Evolutionary conservation across 2,113 vertebrate genomes (phyloP).

Genomic region (Carassius carassius): DNA sequence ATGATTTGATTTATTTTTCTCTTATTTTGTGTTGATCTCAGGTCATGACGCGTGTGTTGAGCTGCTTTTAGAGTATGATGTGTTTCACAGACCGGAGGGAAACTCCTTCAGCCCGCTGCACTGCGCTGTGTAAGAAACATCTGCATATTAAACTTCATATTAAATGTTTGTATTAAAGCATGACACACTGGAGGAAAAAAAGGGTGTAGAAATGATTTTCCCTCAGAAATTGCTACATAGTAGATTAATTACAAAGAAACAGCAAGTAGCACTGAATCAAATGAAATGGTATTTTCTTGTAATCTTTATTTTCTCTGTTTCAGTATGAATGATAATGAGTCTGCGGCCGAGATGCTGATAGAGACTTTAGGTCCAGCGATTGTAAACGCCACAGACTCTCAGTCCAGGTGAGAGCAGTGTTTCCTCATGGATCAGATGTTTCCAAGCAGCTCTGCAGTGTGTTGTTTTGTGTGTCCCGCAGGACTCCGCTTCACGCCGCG

Average conservation of each 20-base stretch:
- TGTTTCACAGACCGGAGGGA: conserved; percentile 93
- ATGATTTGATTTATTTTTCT: too few species aligned
- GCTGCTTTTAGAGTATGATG: conserved; percentile 91
- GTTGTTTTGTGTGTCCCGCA: conserved; percentile 55
- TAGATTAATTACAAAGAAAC: too few species aligned
- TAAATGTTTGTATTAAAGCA: not conserved
- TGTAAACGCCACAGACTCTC: conserved; percentile 90
- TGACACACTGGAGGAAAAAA: not conserved
- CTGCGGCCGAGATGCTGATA: conserved; percentile 96
- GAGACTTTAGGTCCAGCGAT: conserved; percentile 89
- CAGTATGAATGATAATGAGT: conserved; percentile 97
- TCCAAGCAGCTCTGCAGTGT: not conserved
- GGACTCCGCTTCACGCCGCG: conserved; percentile 93
- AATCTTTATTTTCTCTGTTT: not conserved
- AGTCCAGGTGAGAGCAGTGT: conserved; percentile 82
- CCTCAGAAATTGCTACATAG: too few species aligned
- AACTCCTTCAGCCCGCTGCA: conserved; percentile 96
- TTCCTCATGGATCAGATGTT: not conserved
- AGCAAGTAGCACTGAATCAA: too few species aligned
- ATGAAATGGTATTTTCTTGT: too few species aligned
- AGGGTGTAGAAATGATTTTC: too few species aligned
- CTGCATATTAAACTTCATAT: not conserved
- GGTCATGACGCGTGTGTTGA: conserved; percentile 98
- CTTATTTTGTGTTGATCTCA: conserved; percentile 57
- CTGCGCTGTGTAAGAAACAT: conserved; percentile 94